These are phyloP conservation scores for Clostera curtula DNA, from an alignment of 2,888 invertebrate genomes.

Conservation along the genomic window DNA sequence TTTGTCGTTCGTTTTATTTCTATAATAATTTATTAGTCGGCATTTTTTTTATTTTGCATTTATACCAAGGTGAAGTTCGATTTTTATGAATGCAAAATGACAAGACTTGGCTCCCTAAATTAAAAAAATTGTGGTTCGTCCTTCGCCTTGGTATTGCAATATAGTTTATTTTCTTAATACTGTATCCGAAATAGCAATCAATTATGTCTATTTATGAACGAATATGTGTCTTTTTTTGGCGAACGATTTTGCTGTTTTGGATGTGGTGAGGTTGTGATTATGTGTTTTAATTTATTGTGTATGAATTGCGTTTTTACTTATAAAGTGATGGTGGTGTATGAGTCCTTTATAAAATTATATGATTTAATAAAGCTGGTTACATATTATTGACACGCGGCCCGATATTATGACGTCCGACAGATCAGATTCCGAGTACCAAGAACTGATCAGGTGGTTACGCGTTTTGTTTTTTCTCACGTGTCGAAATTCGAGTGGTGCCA, in stretches of 20 bases:
- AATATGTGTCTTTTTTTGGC: conserved; percentile 19
- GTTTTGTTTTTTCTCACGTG: too few species aligned
- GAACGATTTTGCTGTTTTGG: conserved; percentile 28
- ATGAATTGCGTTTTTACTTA: conserved; percentile 17
- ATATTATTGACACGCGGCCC: too few species aligned
- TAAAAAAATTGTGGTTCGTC: neutral
- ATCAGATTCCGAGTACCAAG: too few species aligned
- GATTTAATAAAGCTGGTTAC: too few species aligned
- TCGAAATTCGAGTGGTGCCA: too few species aligned
- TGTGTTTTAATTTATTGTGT: conserved; percentile 30
- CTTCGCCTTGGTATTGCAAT: conserved; percentile 13
- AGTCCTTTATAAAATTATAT: conserved; percentile 1
- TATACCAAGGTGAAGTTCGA: conserved; percentile 21
- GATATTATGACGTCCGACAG: too few species aligned
- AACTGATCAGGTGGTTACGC: too few species aligned
- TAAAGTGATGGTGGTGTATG: conserved; percentile 16
- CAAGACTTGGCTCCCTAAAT: neutral
- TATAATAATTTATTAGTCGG: conserved; percentile 16
- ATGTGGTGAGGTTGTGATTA: conserved; percentile 38
- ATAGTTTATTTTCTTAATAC: conserved; percentile 17
- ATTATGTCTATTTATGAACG: conserved; percentile 14
- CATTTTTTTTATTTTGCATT: conserved; percentile 13
- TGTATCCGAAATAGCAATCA: conserved; percentile 28
- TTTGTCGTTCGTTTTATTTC: conserved; percentile 12
- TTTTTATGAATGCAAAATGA: neutral